These are phyloP conservation scores for Sphyrna mokarran DNA, from an alignment of 2,113 vertebrate genomes.

Conservation along the genomic window DNA sequence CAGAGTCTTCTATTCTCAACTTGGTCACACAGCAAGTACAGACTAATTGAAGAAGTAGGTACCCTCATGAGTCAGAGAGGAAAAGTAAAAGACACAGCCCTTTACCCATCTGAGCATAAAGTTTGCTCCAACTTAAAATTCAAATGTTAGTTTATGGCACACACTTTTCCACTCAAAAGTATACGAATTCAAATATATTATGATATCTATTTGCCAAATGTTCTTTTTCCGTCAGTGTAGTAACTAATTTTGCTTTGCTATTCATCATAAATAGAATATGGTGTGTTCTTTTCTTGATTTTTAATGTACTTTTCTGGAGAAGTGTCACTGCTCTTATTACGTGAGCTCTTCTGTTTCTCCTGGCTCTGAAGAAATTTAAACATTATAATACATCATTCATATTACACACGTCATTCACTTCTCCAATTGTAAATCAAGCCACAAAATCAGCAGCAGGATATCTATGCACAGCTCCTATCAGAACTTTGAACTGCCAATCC, in stretches of 20 bases:
- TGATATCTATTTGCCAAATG: neutral
- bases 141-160: neutral
- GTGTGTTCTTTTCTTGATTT: neutral
- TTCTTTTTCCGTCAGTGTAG: neutral
- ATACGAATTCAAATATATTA: neutral
- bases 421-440: neutral
- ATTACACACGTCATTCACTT: neutral
- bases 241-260: neutral
- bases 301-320: neutral
- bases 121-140: neutral
- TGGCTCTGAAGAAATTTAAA: neutral
- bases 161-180: neutral
- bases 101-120: neutral
- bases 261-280: neutral
- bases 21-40: neutral
- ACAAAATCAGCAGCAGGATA: no score
- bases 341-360: neutral
- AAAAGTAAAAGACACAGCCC: neutral
- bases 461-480: no score
- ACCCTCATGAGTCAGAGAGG: neutral
- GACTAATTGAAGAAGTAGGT: neutral
- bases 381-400: neutral
- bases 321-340: neutral
- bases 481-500: no score
- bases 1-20: neutral